Conservation (phyloP, 2,797 vertebrate species). For the Yasuhikotakia modesta region DNA sequence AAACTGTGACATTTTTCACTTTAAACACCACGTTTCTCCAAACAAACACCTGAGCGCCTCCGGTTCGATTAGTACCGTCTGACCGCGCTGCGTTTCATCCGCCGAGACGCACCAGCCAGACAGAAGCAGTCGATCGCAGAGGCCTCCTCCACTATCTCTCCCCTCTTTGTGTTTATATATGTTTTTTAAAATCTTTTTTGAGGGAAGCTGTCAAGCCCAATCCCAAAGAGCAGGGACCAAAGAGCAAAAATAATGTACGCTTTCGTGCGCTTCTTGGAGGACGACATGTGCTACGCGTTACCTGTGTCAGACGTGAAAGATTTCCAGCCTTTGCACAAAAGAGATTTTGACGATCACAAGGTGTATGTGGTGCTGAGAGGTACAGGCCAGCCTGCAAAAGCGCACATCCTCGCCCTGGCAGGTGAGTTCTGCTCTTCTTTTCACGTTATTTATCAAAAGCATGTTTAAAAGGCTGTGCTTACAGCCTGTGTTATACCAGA, state of each 20-base stretch:
- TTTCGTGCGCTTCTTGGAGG: slow-evolving; percentile 95
- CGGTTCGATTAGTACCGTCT: slow-evolving; percentile 82
- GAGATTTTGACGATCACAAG: slow-evolving; percentile 98
- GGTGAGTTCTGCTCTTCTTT: slow-evolving; percentile 78
- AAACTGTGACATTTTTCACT: too few species aligned
- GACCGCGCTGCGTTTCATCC: slow-evolving; percentile 67
- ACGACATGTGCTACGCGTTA: slow-evolving; percentile 95
- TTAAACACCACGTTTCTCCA: too few species aligned
- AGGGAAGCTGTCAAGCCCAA: slow-evolving; percentile 76
- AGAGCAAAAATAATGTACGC: slow-evolving; percentile 88
- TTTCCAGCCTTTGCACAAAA: slow-evolving; percentile 90
- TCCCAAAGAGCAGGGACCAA: slow-evolving; percentile 58
- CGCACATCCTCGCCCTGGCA: slow-evolving; percentile 97
- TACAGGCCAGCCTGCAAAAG: slow-evolving; percentile 88
- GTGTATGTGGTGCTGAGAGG: slow-evolving; percentile 93
- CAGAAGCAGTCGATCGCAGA: slow-evolving; percentile 89
- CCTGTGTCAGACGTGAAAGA: slow-evolving; percentile 89
- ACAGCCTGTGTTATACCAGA: background rate
- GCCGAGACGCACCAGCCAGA: slow-evolving; percentile 78
- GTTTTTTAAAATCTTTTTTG: slow-evolving; percentile 69
- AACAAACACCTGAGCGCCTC: slow-evolving; percentile 55
- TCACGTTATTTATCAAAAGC: background rate
- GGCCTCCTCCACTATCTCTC: slow-evolving; percentile 65
- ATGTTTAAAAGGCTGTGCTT: background rate
- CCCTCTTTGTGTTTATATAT: slow-evolving; percentile 73